Conservation (phyloP, 2,113 vertebrate genomes). For the Panthera leo region DNA sequence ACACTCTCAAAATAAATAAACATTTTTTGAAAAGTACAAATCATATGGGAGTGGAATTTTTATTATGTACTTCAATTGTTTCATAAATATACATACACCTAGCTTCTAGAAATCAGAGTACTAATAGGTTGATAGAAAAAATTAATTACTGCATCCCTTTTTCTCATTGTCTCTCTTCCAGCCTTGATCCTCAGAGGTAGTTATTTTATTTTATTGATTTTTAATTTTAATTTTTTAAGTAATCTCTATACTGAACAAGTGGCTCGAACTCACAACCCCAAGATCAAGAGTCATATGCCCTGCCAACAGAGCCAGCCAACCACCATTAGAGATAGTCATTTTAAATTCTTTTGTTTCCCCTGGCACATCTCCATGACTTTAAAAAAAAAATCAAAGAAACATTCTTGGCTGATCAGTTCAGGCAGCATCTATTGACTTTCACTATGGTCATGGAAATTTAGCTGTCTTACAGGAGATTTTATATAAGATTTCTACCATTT, state of each 20-base stretch:
- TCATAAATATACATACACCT: background rate
- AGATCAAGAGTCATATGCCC: background rate
- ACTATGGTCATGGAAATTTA: background rate
- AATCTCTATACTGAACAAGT: background rate
- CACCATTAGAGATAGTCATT: background rate
- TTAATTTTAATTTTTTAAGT: background rate
- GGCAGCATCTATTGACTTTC: background rate
- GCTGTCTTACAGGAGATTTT: background rate
- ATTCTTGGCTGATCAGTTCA: background rate
- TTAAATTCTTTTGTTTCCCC: background rate
- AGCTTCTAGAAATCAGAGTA: background rate
- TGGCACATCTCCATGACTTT: background rate
- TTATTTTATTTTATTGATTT: background rate
- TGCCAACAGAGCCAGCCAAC: background rate
- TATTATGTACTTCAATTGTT: background rate
- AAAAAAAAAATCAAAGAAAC: background rate
- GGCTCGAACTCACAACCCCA: background rate
- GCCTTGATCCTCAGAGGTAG: background rate
- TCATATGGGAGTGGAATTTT: background rate
- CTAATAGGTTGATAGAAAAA: background rate
- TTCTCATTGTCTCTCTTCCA: background rate
- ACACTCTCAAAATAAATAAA: too few relatives aligned
- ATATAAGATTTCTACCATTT: background rate
- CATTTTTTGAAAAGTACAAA: too few relatives aligned
- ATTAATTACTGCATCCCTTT: background rate